Percentiles rank a stretch among this genome's conserved stretches.
Conservation (phyloP, 2,797 vertebrate species). For the Lithobates pipiens region DNA sequence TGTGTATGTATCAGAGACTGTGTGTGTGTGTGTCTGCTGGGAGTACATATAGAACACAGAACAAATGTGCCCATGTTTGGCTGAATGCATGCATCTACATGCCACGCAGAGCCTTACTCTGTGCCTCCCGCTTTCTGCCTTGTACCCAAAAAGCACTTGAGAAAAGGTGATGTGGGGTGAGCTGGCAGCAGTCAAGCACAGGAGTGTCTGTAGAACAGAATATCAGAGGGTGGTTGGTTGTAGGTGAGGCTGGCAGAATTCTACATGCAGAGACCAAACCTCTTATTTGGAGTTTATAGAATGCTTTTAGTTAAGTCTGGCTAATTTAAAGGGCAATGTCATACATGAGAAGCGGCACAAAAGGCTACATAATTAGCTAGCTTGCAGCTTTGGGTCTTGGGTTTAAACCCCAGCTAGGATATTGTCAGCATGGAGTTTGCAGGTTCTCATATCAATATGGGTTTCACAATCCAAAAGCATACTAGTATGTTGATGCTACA, state of each 20-base stretch:
- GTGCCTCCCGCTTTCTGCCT: constrained; percentile 9
- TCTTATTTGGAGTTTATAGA: too few species aligned
- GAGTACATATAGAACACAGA: constrained; percentile 31
- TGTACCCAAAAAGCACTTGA: constrained; percentile 27
- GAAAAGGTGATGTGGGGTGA: constrained; percentile 45
- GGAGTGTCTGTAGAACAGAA: constrained; percentile 29
- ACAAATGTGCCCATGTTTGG: constrained; percentile 36
- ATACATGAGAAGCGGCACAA: too few species aligned
- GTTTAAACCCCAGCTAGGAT: too few species aligned
- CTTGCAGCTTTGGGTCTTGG: too few species aligned
- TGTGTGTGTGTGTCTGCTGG: background rate
- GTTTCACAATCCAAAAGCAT: too few species aligned
- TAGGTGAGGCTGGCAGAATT: constrained; percentile 39
- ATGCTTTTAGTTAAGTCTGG: background rate
- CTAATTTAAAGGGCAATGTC: too few species aligned
- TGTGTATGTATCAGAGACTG: constrained; percentile 3
- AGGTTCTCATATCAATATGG: too few species aligned
- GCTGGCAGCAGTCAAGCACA: constrained; percentile 15
- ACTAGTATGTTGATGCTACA: too few species aligned
- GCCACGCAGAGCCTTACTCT: constrained; percentile 27
- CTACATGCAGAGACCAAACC: background rate
- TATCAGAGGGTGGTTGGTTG: background rate
- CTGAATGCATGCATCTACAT: constrained; percentile 26
- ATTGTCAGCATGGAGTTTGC: too few species aligned
- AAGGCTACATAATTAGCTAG: too few species aligned